Percentiles rank a stretch among this genome's conserved stretches.
phyloP scores from a whole-genome alignment of 2,113 vertebrate genomes.

The Paramormyrops kingsleyae region DNA sequence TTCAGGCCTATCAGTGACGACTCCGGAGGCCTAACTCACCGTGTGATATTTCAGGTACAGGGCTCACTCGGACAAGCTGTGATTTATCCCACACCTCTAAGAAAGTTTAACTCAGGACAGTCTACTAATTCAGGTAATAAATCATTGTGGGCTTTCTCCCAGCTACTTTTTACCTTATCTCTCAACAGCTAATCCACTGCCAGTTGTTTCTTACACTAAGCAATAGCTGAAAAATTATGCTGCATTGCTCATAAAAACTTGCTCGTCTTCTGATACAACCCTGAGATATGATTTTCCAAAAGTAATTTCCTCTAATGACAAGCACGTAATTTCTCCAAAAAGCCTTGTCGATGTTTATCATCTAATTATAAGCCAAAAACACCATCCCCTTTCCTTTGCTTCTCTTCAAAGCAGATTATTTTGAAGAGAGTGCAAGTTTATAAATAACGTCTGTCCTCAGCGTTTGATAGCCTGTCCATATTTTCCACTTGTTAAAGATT shows the following conservation, averaged over 20 bases:
- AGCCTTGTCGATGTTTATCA: conserved; percentile 3
- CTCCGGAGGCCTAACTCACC: conserved; percentile 10
- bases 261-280: not conserved
- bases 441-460: not conserved
- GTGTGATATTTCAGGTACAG: conserved; percentile 21
- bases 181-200: not conserved
- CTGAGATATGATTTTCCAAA: not conserved
- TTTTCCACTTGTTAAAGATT: not conserved
- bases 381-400: not conserved
- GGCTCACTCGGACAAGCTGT: conserved; percentile 7
- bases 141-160: conserved; percentile 19
- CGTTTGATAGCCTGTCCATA: not conserved
- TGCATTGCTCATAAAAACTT: not conserved
- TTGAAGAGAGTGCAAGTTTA: not conserved
- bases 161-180: conserved; percentile 10
- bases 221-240: not conserved
- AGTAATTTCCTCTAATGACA: conserved; percentile 3
- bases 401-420: not conserved
- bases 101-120: conserved; percentile 24
- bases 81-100: conserved; percentile 19
- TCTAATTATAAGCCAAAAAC: conserved; percentile 6
- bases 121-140: conserved; percentile 27
- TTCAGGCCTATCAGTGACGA: not conserved
- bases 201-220: not conserved
- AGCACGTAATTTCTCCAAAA: not conserved